Evolutionary conservation across 64 coral and sea anemone genomes (phyloP), one percentile per base, ranked within the genome.

Genomic region (Montipora cactus): DNA sequence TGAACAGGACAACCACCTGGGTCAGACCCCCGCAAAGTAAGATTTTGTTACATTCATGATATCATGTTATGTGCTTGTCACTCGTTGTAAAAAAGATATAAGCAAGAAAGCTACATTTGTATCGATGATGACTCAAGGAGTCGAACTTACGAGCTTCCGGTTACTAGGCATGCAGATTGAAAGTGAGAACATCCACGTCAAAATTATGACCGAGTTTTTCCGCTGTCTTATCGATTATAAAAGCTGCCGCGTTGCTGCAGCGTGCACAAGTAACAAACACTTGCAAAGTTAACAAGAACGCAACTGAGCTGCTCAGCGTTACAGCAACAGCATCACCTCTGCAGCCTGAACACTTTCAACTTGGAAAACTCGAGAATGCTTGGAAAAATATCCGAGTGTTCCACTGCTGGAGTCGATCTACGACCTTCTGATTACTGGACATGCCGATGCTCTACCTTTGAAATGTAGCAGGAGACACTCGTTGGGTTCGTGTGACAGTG

Each of bases 1-100:
- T 84, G 3, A 96, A 98, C 51, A 87, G 97, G 58, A 98, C 94
- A 8, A 98, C 97, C 13, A 98, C 97, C 2, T 98, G 97, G 97
- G 88, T 86, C 80, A 94, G 94, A 50, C 97, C 97, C 22, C 84
- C 79, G 7, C 72, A 73, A 88, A 95, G 97, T 98, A 87, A 16
- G 83, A 78, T 21, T 44, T 10, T 55, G 52, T 55, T 55, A 55
- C 52, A 14, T 64, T 16, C 8, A 64, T 64, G 15, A 12, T 7
- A 4, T 12, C 13, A 4, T 1, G 9, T 64, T 37, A 14, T 64
- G 61, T 14, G 14, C 61, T 12, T 14, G 61, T 37, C 37, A 37
- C 37, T 37, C 37, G 37, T 37, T 37, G 37, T 37, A 37, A 37
- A 37, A 37, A 37, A 37, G 37, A 37, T 37, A 37, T 37, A 37